phyloP scores from a whole-genome alignment of 2,113 vertebrate genomes.

The Synchiropus splendidus region DNA sequence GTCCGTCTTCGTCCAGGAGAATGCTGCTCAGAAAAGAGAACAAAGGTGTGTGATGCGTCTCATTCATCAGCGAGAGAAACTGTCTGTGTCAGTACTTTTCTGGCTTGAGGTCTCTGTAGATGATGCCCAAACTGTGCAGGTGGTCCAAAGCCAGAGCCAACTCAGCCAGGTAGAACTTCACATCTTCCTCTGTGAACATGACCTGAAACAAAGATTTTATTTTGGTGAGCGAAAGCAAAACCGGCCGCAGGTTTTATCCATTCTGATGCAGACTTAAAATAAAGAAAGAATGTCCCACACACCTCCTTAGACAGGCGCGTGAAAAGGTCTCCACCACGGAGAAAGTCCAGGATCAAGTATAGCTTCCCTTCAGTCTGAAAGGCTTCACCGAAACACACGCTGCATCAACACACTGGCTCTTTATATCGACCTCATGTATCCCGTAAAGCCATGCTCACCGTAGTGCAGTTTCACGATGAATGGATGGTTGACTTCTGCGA shows the following conservation, averaged over 20 bases:
- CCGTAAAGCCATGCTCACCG: conserved; percentile 66
- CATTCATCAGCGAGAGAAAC: background rate
- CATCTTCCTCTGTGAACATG: conserved; percentile 99
- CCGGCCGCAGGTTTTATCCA: too few species aligned
- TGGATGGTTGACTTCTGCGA: conserved; percentile 94
- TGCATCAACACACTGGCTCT: background rate
- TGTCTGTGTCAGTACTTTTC: conserved; percentile 79
- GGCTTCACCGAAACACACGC: conserved; percentile 56
- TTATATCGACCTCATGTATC: background rate
- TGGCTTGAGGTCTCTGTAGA: conserved; percentile 98
- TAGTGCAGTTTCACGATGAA: conserved; percentile 97
- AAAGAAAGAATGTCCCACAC: too few species aligned
- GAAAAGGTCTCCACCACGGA: conserved; percentile 93
- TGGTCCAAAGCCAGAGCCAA: conserved; percentile 96
- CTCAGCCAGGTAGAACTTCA: conserved; percentile 98
- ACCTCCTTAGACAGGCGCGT: conserved; percentile 94
- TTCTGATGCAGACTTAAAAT: too few species aligned
- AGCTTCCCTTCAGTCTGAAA: conserved; percentile 97
- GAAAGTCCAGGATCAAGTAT: conserved; percentile 94
- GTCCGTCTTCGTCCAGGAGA: conserved; percentile 92
- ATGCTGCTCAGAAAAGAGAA: conserved; percentile 66
- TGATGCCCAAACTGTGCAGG: conserved; percentile 95
- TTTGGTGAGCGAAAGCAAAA: too few species aligned
- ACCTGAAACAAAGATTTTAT: conserved; percentile 73
- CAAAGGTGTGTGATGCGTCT: background rate